Conservation (phyloP, 2,888 invertebrate species). For the Rhamnusium bicolor region DNA sequence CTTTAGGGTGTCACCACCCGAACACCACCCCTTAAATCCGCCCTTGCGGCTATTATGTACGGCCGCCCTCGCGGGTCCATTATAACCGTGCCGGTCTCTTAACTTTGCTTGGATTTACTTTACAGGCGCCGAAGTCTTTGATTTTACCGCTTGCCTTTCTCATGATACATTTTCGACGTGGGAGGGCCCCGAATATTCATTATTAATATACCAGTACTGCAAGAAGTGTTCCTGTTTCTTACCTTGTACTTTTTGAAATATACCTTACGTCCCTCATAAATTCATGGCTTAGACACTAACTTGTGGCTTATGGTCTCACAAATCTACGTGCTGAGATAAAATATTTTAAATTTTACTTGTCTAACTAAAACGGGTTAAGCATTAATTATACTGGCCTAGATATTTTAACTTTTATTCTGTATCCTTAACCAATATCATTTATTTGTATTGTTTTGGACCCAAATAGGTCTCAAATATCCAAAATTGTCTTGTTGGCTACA, state of each 20-base stretch:
- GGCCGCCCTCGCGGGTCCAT: slow-evolving; percentile 11
- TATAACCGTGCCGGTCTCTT: slow-evolving; percentile 6
- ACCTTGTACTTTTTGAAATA: slow-evolving; percentile 53
- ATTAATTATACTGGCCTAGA: too few relatives aligned
- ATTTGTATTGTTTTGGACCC: too few relatives aligned
- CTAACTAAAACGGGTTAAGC: background rate
- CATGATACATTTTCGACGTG: slow-evolving; percentile 66
- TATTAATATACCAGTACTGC: slow-evolving; percentile 53
- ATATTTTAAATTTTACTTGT: background rate
- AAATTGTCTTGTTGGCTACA: too few relatives aligned
- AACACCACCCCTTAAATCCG: slow-evolving; percentile 31
- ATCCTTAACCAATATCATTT: too few relatives aligned
- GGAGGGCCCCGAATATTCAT: slow-evolving; percentile 66
- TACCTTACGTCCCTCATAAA: slow-evolving; percentile 34
- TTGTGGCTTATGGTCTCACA: slow-evolving; percentile 7
- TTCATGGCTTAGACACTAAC: background rate
- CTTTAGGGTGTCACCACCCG: background rate
- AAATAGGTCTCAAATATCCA: too few relatives aligned
- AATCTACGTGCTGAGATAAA: background rate
- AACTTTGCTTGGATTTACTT: slow-evolving; percentile 50
- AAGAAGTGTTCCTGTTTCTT: slow-evolving; percentile 53
- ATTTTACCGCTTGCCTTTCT: slow-evolving; percentile 55
- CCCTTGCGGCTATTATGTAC: background rate
- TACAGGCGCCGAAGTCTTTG: slow-evolving; percentile 61
- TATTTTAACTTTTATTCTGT: too few relatives aligned